These are phyloP conservation scores for Pholis gunnellus DNA, from an alignment of 2,113 vertebrate species.

Conservation along the genomic window DNA sequence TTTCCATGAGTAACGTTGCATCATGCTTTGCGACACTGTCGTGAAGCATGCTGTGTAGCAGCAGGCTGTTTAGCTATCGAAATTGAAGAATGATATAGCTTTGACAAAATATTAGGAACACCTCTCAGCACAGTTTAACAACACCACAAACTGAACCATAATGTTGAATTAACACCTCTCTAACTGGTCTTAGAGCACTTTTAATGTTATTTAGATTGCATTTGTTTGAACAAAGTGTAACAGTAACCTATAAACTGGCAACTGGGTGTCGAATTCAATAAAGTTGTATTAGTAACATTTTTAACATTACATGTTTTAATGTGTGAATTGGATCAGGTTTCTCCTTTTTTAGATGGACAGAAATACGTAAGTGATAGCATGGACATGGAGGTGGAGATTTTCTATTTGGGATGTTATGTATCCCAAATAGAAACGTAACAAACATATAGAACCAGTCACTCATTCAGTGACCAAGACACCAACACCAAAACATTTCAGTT, in stretches of 20 bases:
- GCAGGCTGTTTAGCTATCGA: neutral
- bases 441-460: neutral
- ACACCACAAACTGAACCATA: neutral
- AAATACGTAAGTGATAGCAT: neutral
- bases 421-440: neutral
- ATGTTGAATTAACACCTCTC: neutral
- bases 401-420: neutral
- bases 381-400: neutral
- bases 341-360: neutral
- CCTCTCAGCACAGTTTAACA: neutral
- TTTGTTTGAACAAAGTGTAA: neutral
- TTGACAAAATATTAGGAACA: neutral
- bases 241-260: neutral
- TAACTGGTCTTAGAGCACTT: neutral
- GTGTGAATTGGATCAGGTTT: neutral
- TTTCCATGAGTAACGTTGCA: slow-evolving; percentile 66
- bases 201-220: neutral
- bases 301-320: neutral
- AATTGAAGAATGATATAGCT: neutral
- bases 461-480: neutral
- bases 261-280: neutral
- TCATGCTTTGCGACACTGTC: slow-evolving; percentile 68
- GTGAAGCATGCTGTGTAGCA: slow-evolving; percentile 30
- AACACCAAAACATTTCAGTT: neutral
- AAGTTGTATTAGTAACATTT: neutral